phyloP scores from a whole-genome alignment of 2,888 invertebrate genomes.

The Chaitophorus viminalis region DNA sequence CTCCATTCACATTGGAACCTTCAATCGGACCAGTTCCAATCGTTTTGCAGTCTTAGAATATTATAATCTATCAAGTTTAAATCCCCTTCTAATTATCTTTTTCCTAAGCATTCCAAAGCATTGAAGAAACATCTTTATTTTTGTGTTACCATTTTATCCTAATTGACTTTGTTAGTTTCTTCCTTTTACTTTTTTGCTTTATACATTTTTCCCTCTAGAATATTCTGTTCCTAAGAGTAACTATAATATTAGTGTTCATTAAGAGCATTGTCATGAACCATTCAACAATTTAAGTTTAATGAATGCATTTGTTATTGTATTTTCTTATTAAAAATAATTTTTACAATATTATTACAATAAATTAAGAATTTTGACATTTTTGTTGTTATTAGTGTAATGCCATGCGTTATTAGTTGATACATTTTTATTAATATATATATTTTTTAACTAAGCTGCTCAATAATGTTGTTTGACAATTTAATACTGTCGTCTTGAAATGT shows the following conservation, averaged over 20 bases:
- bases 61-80: background rate
- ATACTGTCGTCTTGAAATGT: background rate
- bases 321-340: conserved; percentile 33
- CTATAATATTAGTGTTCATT: conserved; percentile 9
- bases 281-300: conserved; percentile 26
- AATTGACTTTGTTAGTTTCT: conserved; percentile 57
- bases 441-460: conserved; percentile 35
- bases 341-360: background rate
- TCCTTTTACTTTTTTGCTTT: conserved; percentile 39
- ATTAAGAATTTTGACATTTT: background rate
- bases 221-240: conserved; percentile 59
- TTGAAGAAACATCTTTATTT: conserved; percentile 54
- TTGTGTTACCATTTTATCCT: conserved; percentile 60
- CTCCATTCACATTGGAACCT: conserved; percentile 70
- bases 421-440: conserved; percentile 32
- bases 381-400: conserved; percentile 6
- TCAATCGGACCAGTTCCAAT: conserved; percentile 55
- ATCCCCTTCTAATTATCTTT: background rate
- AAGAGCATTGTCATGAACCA: background rate
- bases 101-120: conserved; percentile 46
- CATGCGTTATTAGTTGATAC: background rate
- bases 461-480: conserved; percentile 20
- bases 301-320: conserved; percentile 40
- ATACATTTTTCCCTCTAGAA: background rate
- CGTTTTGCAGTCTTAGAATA: conserved; percentile 42